phyloP scores from a whole-genome alignment of 2,113 vertebrate genomes.

The Nycticebus coucang region DNA sequence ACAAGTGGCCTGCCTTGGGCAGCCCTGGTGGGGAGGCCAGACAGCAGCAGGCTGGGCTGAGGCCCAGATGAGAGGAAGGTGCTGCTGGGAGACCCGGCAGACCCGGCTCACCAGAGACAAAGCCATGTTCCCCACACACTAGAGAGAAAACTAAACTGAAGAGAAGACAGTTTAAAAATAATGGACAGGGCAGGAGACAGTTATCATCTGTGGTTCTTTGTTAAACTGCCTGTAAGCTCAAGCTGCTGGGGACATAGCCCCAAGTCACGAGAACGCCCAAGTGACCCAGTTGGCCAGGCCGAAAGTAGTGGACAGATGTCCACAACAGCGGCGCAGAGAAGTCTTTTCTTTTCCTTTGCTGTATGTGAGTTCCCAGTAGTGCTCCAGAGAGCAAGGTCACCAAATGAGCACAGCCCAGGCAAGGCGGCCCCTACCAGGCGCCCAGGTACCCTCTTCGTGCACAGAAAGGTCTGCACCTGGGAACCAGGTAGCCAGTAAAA shows the following conservation, averaged over 20 bases:
- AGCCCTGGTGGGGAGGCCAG: no score
- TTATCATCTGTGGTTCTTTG: neutral
- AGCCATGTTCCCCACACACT: neutral
- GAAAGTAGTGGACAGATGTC: neutral
- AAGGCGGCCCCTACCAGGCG: fast-evolving
- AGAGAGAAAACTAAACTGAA: neutral
- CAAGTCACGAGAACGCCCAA: neutral
- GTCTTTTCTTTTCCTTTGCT: neutral
- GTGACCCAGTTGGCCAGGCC: neutral
- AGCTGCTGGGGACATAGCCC: neutral
- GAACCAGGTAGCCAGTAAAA: fast-evolving
- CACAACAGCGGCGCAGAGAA: fast-evolving
- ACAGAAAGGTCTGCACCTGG: neutral
- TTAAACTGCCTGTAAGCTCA: neutral
- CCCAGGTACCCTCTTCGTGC: fast-evolving
- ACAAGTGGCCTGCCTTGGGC: no score
- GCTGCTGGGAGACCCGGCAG: neutral
- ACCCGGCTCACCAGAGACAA: neutral
- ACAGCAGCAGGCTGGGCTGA: neutral
- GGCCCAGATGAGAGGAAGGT: neutral
- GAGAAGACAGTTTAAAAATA: constrained; percentile 38
- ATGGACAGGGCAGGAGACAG: neutral
- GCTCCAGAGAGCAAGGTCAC: neutral
- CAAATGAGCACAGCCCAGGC: fast-evolving
- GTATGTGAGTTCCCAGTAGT: neutral